These are phyloP conservation scores for Atta texana DNA, from an alignment of 1,140 invertebrate genomes.

Conservation along the genomic window DNA sequence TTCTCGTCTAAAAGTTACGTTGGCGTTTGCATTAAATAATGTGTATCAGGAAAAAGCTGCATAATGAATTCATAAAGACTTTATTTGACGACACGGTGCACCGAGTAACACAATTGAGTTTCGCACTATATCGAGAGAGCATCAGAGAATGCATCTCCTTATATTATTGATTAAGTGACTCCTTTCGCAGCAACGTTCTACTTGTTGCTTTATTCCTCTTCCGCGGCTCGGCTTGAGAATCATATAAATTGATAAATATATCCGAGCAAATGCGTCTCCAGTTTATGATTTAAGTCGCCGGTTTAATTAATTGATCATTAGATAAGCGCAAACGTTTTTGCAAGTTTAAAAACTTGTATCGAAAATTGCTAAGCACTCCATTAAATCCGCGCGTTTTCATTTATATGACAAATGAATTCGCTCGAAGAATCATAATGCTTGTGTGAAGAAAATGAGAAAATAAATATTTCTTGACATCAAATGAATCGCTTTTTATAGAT, in stretches of 20 bases:
- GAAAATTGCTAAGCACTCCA: neutral
- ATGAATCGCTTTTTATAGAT: slow-evolving; percentile 1
- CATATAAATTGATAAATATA: slow-evolving; percentile 7
- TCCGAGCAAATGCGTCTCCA: slow-evolving; percentile 11
- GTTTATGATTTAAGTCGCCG: neutral
- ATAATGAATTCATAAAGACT: slow-evolving; percentile 1
- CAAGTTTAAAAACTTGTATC: neutral
- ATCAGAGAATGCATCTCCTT: neutral
- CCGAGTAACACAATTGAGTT: slow-evolving; percentile 10
- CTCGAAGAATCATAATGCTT: neutral
- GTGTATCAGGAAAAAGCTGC: slow-evolving; percentile 1
- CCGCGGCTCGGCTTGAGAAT: neutral
- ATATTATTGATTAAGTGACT: slow-evolving; percentile 48
- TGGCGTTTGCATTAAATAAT: neutral
- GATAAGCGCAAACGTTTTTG: neutral
- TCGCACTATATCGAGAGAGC: neutral
- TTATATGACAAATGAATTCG: slow-evolving; percentile 8
- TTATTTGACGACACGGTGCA: neutral
- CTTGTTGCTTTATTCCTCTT: slow-evolving; percentile 48
- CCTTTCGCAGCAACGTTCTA: slow-evolving; percentile 8
- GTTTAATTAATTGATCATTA: slow-evolving; percentile 13
- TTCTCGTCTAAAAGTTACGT: slow-evolving; percentile 1
- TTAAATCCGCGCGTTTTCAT: neutral
- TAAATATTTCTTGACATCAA: slow-evolving; percentile 15
- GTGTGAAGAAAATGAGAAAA: slow-evolving; percentile 9